Evolutionary conservation across 2,888 invertebrate genomes (phyloP).

Genomic region (Adelphocoris suturalis): DNA sequence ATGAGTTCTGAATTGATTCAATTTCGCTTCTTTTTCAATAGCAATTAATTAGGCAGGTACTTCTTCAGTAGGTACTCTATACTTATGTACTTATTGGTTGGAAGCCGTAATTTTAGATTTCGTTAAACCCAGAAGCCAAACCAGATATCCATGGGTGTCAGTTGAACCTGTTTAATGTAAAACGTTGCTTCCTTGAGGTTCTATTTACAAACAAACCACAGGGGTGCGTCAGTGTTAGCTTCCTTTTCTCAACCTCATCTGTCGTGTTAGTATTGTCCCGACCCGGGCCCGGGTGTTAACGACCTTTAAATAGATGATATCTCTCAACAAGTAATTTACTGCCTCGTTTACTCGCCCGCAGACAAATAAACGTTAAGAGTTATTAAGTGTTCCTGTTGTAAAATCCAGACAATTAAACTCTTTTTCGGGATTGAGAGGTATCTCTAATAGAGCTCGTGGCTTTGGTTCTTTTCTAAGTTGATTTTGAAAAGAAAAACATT

Average conservation of each 20-base stretch:
- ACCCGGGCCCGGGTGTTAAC: conserved; percentile 59
- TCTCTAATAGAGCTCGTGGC: background rate
- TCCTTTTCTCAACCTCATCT: conserved; percentile 28
- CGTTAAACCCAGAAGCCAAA: too few species aligned
- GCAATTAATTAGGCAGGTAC: too few species aligned
- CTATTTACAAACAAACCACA: conserved; percentile 47
- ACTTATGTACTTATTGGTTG: too few species aligned
- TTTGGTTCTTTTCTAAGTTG: background rate
- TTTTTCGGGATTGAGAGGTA: background rate
- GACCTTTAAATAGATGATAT: conserved; percentile 68
- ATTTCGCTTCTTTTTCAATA: too few species aligned
- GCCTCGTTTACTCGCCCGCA: conserved; percentile 45
- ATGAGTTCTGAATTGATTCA: too few species aligned
- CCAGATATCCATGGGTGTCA: background rate
- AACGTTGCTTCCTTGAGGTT: conserved; percentile 5
- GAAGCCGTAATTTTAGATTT: too few species aligned
- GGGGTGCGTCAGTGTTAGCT: background rate
- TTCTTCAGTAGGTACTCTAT: too few species aligned
- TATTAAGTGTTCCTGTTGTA: conserved; percentile 38
- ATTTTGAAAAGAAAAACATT: too few species aligned
- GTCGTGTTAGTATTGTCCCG: conserved; percentile 60
- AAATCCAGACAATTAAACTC: conserved; percentile 4
- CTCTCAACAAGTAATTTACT: conserved; percentile 61
- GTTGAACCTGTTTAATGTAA: background rate
- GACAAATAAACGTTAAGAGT: conserved; percentile 46